Percentiles rank a stretch among this genome's conserved stretches.
Evolutionary conservation across 2,113 vertebrate species (phyloP).

Genomic region (Erythrocercus mccallii): DNA sequence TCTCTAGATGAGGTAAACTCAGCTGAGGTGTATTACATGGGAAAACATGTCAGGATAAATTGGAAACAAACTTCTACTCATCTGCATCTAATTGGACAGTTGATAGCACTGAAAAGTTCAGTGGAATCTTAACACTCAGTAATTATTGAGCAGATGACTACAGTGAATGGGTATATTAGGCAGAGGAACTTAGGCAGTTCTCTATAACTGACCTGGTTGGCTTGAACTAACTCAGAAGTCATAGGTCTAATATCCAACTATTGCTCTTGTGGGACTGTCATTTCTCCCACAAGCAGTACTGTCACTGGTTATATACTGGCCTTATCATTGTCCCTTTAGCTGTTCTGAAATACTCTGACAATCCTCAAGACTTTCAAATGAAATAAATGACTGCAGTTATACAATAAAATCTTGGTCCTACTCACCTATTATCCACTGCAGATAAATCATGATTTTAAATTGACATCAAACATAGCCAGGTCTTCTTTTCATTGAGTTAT

Average conservation of each 20-base stretch:
- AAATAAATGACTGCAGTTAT: conserved; percentile 17
- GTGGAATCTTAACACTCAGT: neutral
- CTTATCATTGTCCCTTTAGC: neutral
- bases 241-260: neutral
- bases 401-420: conserved; percentile 17
- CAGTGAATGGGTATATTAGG: neutral
- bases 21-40: neutral
- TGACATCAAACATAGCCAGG: neutral
- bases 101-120: neutral
- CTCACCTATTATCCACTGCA: conserved; percentile 5
- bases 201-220: neutral
- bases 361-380: conserved; percentile 11
- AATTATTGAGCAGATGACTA: neutral
- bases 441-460: conserved; percentile 53
- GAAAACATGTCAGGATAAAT: neutral
- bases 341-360: conserved; percentile 6
- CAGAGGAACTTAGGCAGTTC: neutral
- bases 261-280: neutral
- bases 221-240: neutral
- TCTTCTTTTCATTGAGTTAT: conserved; percentile 23
- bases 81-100: neutral
- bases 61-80: neutral
- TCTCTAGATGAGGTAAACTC: neutral
- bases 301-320: neutral
- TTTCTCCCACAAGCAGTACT: neutral